A percentile compares a stretch with the other conserved stretches of the same genome.
Conservation (phyloP, 2,888 invertebrate species). For the Bombyx huttoni region DNA sequence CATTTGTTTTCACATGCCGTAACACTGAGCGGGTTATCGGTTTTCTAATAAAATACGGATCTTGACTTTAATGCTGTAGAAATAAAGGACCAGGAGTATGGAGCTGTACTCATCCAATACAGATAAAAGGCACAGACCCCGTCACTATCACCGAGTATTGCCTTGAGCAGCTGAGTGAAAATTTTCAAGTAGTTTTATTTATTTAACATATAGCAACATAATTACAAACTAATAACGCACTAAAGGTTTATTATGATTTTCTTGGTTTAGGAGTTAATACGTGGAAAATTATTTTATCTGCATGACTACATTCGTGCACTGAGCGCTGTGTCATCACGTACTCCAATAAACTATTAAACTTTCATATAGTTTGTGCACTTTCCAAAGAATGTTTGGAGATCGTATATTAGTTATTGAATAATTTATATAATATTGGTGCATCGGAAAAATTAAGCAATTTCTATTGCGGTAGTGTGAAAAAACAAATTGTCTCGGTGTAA, state of each 20-base stretch:
- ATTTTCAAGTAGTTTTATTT: no score
- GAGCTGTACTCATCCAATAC: background rate
- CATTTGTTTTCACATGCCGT: constrained; percentile 33
- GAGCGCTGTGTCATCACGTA: background rate
- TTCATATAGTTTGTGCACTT: background rate
- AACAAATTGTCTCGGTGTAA: no score
- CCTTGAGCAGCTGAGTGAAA: no score
- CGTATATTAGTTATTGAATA: background rate
- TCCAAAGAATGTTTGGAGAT: background rate
- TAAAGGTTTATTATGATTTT: no score
- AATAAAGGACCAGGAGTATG: background rate
- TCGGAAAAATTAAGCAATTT: no score
- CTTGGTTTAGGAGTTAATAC: background rate
- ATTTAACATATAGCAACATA: no score
- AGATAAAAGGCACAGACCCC: background rate
- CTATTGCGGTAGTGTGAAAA: no score
- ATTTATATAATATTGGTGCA: no score
- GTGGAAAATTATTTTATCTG: background rate
- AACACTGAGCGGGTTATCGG: background rate
- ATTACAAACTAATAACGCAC: no score
- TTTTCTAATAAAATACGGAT: background rate
- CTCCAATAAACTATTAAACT: background rate
- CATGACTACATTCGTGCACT: background rate
- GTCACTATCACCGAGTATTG: no score
- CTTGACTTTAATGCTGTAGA: background rate